phyloP scores from a whole-genome alignment of 2,113 vertebrate species.

The Dendrocopos noguchii region DNA sequence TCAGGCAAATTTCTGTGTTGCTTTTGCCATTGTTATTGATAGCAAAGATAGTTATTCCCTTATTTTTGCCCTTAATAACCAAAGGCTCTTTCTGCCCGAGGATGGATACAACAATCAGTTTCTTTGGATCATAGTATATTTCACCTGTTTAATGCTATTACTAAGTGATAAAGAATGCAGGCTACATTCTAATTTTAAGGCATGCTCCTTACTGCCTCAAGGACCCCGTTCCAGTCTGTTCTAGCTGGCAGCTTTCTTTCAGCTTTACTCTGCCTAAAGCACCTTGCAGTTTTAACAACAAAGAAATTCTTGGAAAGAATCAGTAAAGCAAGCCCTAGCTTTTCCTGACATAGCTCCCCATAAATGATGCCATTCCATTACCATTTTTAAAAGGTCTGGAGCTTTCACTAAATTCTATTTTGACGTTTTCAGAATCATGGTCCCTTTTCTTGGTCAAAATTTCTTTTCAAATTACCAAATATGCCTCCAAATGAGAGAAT shows the following conservation, averaged over 20 bases:
- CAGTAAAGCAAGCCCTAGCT: background rate
- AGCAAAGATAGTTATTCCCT: background rate
- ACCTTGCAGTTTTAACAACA: background rate
- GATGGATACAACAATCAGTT: background rate
- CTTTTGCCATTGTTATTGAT: background rate
- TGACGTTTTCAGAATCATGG: background rate
- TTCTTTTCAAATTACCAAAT: background rate
- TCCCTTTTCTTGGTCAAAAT: background rate
- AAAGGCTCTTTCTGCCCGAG: background rate
- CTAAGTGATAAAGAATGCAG: background rate
- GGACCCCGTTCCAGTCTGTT: background rate
- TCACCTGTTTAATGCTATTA: background rate
- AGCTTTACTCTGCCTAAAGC: background rate
- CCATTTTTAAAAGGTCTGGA: background rate
- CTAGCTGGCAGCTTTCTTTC: background rate
- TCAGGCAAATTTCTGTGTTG: background rate
- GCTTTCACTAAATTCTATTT: background rate
- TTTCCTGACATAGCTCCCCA: background rate
- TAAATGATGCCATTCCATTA: background rate
- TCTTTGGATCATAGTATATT: background rate
- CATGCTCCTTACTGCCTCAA: background rate
- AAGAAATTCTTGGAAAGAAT: background rate
- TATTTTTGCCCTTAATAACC: background rate
- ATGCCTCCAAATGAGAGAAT: background rate
- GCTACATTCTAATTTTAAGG: background rate